Evolutionary conservation across 2,888 invertebrate genomes (phyloP), one percentile per base, ranked within the genome.

Genomic region (Allygus modestus): DNA sequence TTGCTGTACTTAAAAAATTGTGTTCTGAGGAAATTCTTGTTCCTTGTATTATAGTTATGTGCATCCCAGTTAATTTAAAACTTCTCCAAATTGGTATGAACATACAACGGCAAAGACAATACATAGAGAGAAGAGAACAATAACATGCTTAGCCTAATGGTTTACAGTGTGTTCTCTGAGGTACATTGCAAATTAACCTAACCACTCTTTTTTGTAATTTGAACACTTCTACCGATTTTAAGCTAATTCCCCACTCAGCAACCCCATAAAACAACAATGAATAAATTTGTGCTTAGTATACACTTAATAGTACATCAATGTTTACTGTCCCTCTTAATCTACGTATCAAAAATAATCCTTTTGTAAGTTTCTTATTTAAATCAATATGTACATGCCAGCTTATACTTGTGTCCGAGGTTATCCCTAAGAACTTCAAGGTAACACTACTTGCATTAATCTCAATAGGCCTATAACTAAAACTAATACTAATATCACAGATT

Each of bases 111-210:
- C 28, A 28, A 28, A 4, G 61, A 9, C 23, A 23, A 11, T 15
- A 61, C 28, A 61, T 61, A 23, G 1, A 61, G 23, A 61, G 61
- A 61, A 23, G 61, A 20, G n/a, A 61, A 61, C 5, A 20, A 23
- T 11, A 61, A 15, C 7, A 61, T 4, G 9, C 28, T 4, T 61
- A 61, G 61, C 23, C 28, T 61, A 61, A 61, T 61, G 61, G 61
- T 61, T 28, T 28, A 61, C 26, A 61, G 15, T 61, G 61, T 7
- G 26, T 61, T 61, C 15, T 61, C 61, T 61, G 61, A 15, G 23
- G 61, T n/a, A 61, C 61, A 23, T 61, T 61, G n/a, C 2, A 61
- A 23, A 61, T 61, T n/a, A 61, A 15, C 61, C 28, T 61, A 61
- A 28, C 15, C 7, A 20, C 61, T 23, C 58, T 61, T 61, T 61